Conservation (phyloP, 2,797 vertebrate species). For the Paguma larvata region DNA sequence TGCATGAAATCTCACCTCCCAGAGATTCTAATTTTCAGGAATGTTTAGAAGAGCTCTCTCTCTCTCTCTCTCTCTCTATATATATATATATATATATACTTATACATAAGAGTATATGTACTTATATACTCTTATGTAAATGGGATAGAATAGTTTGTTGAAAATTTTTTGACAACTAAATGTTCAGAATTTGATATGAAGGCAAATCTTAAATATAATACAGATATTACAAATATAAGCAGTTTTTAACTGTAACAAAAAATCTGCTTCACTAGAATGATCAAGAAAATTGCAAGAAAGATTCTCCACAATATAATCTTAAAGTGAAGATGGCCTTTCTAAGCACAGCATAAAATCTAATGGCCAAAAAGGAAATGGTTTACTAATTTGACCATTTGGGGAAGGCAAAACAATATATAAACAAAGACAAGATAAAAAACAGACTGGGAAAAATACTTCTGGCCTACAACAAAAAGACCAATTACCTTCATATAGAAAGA, state of each 20-base stretch:
- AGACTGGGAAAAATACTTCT: background rate
- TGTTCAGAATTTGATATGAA: conserved; percentile 39
- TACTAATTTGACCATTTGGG: background rate
- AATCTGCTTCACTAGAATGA: background rate
- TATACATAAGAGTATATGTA: background rate
- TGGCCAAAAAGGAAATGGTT: background rate
- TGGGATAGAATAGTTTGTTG: conserved; percentile 15
- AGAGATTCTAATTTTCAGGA: background rate
- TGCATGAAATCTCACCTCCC: background rate
- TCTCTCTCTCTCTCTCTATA: no score
- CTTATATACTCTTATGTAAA: background rate
- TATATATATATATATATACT: no score
- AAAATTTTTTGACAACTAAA: conserved; percentile 35
- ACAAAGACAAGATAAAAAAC: background rate
- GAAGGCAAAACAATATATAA: background rate
- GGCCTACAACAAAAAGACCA: background rate
- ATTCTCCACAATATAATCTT: background rate
- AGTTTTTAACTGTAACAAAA: conserved; percentile 37
- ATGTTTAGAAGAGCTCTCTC: background rate
- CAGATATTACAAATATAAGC: background rate
- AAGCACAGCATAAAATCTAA: background rate
- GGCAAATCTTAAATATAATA: conserved; percentile 9
- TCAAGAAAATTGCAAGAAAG: background rate
- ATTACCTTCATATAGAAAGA: background rate
- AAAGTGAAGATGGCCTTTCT: background rate